A percentile compares a stretch with the other conserved stretches of the same genome.
Conservation (phyloP, 1,140 invertebrate species). For the Lucilia sericata region DNA sequence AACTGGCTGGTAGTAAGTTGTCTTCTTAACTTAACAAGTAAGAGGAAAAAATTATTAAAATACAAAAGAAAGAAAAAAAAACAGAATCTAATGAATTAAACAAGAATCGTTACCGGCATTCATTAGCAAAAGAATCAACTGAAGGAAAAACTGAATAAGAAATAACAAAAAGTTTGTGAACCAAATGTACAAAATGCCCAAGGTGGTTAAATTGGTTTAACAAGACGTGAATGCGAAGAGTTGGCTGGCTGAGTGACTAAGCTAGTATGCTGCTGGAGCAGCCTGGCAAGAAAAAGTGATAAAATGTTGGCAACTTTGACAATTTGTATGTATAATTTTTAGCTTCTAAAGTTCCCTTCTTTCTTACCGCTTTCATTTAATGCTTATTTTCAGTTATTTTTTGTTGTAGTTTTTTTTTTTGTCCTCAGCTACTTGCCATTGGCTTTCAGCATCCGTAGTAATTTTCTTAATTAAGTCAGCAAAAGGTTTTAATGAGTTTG, state of each 20-base stretch:
- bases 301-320: conserved; percentile 15
- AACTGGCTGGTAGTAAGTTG: neutral
- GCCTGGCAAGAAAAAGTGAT: neutral
- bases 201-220: conserved; percentile 21
- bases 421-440: neutral
- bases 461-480: conserved; percentile 11
- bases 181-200: neutral
- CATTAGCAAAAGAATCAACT: neutral
- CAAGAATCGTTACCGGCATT: neutral
- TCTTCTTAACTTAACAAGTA: neutral
- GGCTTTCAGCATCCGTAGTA: neutral
- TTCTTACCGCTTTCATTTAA: neutral
- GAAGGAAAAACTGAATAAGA: neutral
- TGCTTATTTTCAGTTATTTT: too few species aligned
- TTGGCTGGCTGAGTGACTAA: neutral
- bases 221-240: neutral
- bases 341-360: neutral
- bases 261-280: too few species aligned
- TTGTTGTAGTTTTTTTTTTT: conserved; percentile 11
- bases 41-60: neutral
- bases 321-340: neutral
- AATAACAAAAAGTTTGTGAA: neutral
- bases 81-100: conserved; percentile 19
- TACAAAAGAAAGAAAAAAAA: neutral
- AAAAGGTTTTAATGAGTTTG: conserved; percentile 26